Evolutionary conservation across 1,140 invertebrate genomes (phyloP).

Genomic region (Tetragonula clypearis): DNA sequence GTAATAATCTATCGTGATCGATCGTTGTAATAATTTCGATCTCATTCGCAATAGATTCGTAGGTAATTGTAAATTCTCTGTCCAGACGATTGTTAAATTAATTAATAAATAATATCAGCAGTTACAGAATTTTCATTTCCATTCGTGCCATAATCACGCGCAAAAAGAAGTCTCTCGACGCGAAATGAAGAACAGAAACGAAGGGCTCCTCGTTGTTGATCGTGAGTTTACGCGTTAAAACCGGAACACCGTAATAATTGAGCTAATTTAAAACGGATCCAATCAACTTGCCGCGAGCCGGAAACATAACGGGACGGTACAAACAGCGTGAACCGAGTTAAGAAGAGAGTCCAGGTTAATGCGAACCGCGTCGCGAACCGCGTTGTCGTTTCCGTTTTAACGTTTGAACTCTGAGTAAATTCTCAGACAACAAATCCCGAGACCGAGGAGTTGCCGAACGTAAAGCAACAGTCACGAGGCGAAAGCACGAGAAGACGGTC

Average conservation of each 20-base stretch:
- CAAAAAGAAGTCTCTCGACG: too few species aligned
- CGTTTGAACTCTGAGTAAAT: conserved; percentile 66
- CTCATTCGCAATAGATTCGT: too few species aligned
- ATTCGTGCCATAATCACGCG: too few species aligned
- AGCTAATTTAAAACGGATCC: neutral
- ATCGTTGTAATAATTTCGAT: too few species aligned
- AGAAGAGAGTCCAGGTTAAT: conserved; percentile 54
- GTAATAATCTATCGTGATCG: too few species aligned
- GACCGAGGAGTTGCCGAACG: conserved; percentile 61
- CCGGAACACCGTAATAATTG: neutral
- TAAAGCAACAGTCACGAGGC: conserved; percentile 62
- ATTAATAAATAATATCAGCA: too few species aligned
- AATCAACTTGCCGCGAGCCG: neutral
- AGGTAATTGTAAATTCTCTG: too few species aligned
- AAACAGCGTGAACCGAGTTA: neutral
- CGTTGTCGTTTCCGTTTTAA: conserved; percentile 62
- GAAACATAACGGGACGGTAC: neutral
- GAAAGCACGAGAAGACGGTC: conserved; percentile 31
- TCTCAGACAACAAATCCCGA: conserved; percentile 70
- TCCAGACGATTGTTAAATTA: too few species aligned
- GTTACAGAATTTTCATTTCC: too few species aligned
- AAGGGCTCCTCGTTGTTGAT: neutral
- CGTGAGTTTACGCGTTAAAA: neutral
- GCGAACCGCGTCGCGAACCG: conserved; percentile 29
- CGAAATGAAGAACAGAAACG: neutral